These are phyloP conservation scores for Aquatica leii DNA, from an alignment of 2,888 invertebrate species.

Conservation along the genomic window DNA sequence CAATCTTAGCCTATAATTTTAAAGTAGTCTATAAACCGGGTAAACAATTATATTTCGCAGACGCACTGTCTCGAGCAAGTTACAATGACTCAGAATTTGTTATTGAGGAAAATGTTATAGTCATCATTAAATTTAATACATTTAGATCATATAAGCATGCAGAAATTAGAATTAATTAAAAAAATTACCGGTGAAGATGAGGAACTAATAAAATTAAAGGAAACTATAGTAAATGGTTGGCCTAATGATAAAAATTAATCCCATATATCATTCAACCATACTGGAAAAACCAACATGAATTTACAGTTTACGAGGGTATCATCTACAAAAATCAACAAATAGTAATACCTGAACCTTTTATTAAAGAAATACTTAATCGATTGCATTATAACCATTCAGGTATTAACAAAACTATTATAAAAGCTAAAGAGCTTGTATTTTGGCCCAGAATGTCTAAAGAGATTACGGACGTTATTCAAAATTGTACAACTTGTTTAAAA, in stretches of 20 bases:
- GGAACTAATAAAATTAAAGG: not conserved
- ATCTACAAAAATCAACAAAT: conserved; percentile 11
- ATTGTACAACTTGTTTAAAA: conserved; percentile 42
- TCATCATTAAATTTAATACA: too few species aligned
- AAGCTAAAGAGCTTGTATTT: conserved; percentile 8
- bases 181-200: not conserved
- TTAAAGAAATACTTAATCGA: not conserved
- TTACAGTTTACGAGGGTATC: conserved; percentile 9
- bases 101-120: too few species aligned
- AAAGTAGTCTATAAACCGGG: not conserved
- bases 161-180: not conserved
- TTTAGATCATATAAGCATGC: not conserved
- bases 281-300: conserved; percentile 5
- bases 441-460: conserved; percentile 13
- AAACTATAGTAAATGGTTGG: not conserved
- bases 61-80: not conserved
- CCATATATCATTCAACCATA: not conserved
- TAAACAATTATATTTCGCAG: not conserved
- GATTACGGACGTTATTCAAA: conserved; percentile 34
- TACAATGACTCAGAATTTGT: not conserved
- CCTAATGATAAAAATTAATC: not conserved
- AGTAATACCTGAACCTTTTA: not conserved
- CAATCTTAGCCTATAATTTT: not conserved
- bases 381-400: conserved; percentile 19
- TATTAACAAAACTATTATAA: not conserved